Evolutionary conservation across 1,140 invertebrate genomes (phyloP).

Genomic region (Micrasema longulum): DNA sequence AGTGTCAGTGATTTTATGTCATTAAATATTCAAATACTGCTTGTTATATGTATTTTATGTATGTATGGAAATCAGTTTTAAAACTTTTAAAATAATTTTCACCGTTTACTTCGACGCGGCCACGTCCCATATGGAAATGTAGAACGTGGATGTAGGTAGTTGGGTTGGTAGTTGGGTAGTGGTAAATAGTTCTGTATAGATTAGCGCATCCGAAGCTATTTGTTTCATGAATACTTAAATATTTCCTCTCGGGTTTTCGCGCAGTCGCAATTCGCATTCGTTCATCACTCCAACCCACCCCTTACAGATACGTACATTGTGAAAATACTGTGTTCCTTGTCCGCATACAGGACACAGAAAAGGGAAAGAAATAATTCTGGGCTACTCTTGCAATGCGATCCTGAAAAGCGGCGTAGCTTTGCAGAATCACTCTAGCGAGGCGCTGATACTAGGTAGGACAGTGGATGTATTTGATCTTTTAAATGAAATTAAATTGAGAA

Average conservation of each 20-base stretch:
- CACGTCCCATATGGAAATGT: no score
- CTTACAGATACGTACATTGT: neutral
- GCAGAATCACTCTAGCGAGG: slow-evolving; percentile 8
- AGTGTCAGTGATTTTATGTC: no score
- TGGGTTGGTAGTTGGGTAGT: no score
- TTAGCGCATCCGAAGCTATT: no score
- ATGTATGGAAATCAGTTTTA: no score
- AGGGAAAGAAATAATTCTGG: no score
- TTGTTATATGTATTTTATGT: no score
- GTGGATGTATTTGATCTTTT: neutral
- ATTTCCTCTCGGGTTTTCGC: slow-evolving; percentile 11
- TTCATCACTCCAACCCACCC: neutral
- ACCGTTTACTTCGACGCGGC: no score
- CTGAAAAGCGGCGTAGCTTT: slow-evolving; percentile 19
- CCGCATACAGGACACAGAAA: neutral
- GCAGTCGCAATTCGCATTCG: slow-evolving; percentile 25
- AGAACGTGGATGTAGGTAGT: no score
- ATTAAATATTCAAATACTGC: no score
- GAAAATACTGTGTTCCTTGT: neutral
- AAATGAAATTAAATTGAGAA: neutral
- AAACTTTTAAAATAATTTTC: no score
- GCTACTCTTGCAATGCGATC: slow-evolving; percentile 13
- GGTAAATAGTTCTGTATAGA: no score
- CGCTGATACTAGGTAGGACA: neutral
- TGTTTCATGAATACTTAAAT: neutral